These are phyloP conservation scores for Drosophila serrata DNA, from an alignment of 1,140 invertebrate species.

Conservation along the genomic window DNA sequence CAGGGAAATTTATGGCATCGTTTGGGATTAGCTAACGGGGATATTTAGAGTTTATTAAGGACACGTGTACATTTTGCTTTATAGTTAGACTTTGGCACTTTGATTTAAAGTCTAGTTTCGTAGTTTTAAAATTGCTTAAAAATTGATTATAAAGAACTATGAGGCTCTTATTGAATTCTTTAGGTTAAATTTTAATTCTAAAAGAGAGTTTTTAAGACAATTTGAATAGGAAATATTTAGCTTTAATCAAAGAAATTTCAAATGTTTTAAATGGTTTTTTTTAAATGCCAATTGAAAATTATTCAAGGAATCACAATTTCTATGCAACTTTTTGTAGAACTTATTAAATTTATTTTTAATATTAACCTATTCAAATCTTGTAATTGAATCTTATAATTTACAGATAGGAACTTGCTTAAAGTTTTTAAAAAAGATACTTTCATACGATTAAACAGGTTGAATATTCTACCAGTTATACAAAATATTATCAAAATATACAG, in stretches of 20 bases:
- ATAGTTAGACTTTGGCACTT: not conserved
- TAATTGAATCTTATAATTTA: too few species aligned
- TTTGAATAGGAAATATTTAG: too few species aligned
- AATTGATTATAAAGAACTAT: rapidly evolving
- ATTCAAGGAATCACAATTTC: too few species aligned
- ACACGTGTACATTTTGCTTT: conserved; percentile 17
- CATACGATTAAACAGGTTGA: not conserved
- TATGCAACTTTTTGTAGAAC: too few species aligned
- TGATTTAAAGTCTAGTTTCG: not conserved
- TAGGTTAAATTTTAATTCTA: not conserved
- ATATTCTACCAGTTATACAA: not conserved
- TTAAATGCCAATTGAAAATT: too few species aligned
- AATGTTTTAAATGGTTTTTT: rapidly evolving
- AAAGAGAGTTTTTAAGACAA: too few species aligned
- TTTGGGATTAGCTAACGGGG: conserved; percentile 4
- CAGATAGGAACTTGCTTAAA: not conserved
- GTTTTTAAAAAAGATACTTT: not conserved
- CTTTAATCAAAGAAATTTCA: not conserved
- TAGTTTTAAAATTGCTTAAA: rapidly evolving
- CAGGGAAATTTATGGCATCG: conserved; percentile 23
- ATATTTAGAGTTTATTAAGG: not conserved
- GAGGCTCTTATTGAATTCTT: not conserved
- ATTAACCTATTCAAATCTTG: too few species aligned
- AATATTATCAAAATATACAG: too few species aligned
- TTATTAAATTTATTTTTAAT: too few species aligned